Percentiles rank a stretch among this genome's conserved stretches.
Evolutionary conservation across 2,888 invertebrate genomes (phyloP).

Genomic region (Stictocephala bisonia): DNA sequence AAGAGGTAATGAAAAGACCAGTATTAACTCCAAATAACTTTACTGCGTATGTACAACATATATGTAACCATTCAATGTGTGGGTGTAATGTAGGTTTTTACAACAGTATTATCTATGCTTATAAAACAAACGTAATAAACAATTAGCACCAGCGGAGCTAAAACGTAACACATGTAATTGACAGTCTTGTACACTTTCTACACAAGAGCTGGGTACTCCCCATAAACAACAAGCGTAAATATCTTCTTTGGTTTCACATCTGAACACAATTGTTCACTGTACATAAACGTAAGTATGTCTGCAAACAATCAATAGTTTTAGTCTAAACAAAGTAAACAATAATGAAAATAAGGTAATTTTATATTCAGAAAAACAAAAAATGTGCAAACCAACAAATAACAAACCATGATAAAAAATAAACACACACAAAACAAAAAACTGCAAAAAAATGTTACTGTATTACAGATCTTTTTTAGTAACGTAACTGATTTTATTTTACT

Average conservation of each 20-base stretch:
- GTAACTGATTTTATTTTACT: not conserved
- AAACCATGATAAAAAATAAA: no score
- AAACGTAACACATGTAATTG: conserved; percentile 37
- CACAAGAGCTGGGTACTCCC: conserved; percentile 5
- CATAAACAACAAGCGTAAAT: conserved; percentile 42
- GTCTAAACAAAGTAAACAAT: no score
- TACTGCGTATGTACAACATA: conserved; percentile 36
- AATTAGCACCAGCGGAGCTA: conserved; percentile 19
- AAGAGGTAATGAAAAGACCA: not conserved
- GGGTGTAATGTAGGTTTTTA: not conserved
- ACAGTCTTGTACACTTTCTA: conserved; percentile 32
- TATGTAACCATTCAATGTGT: conserved; percentile 22
- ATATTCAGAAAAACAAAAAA: no score
- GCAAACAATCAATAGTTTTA: no score
- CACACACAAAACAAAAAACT: no score
- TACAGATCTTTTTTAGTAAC: not conserved
- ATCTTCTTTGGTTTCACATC: conserved; percentile 44
- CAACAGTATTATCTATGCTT: conserved; percentile 12
- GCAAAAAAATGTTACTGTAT: no score
- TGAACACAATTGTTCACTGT: conserved; percentile 36
- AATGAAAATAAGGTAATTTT: no score
- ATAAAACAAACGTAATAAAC: conserved; percentile 25
- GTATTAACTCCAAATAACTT: conserved; percentile 31
- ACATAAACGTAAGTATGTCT: not conserved
- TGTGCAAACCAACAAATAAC: no score